These are phyloP conservation scores for Nibea coibor DNA, from an alignment of 2,113 vertebrate genomes.

Conservation along the genomic window DNA sequence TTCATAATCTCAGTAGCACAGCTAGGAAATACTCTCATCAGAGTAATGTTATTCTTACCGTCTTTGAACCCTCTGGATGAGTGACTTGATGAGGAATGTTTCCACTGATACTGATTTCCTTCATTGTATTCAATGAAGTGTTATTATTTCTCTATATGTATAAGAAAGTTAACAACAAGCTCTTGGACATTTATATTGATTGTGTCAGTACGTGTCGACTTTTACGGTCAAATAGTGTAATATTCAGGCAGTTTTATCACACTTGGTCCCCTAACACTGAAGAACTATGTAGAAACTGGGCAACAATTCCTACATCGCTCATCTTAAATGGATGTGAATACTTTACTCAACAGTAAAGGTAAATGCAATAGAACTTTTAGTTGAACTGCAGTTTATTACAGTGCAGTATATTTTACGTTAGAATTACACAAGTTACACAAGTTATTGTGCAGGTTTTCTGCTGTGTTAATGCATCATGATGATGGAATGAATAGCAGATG, in stretches of 20 bases:
- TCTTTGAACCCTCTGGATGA: conserved; percentile 26
- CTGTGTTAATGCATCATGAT: too few relatives aligned
- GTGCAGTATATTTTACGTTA: too few relatives aligned
- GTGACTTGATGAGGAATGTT: conserved; percentile 14
- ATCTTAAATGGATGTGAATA: too few relatives aligned
- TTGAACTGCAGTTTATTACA: too few relatives aligned
- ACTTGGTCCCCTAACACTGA: background rate
- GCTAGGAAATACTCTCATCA: conserved; percentile 26
- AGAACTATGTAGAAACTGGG: background rate
- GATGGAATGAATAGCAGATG: too few relatives aligned
- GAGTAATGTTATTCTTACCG: conserved; percentile 25
- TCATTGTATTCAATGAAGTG: background rate
- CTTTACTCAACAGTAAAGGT: too few relatives aligned
- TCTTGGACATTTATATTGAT: background rate
- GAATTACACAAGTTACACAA: too few relatives aligned
- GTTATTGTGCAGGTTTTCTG: too few relatives aligned
- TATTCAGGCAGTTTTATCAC: background rate
- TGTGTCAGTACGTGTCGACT: background rate
- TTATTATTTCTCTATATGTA: conserved; percentile 4
- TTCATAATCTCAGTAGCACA: background rate
- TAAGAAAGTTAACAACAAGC: background rate
- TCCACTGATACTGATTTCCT: conserved; percentile 20
- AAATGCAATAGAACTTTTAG: too few relatives aligned
- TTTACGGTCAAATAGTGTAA: background rate
- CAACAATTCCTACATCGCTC: too few relatives aligned